phyloP scores from a whole-genome alignment of 2,113 vertebrate genomes.

The Periophthalmus modestus region DNA sequence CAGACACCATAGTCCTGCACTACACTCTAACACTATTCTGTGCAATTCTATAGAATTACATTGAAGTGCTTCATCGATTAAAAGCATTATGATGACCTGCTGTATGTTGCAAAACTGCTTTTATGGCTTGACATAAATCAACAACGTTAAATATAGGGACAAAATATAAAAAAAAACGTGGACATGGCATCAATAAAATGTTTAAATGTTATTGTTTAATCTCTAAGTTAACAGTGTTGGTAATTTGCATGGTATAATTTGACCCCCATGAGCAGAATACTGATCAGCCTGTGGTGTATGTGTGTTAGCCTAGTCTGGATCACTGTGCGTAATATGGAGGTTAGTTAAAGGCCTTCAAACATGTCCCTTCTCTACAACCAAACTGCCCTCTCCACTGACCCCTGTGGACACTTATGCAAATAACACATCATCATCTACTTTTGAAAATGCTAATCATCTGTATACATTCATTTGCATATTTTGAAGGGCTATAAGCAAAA shows the following conservation, averaged over 20 bases:
- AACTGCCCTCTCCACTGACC: slow-evolving; percentile 25
- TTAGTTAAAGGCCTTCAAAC: not conserved
- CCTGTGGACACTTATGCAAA: slow-evolving; percentile 46
- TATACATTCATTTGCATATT: not conserved
- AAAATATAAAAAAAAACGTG: not conserved
- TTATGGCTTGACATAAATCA: not conserved
- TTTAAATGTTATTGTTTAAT: not conserved
- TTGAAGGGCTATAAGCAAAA: not conserved
- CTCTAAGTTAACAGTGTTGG: not conserved
- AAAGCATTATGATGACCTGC: too few relatives aligned
- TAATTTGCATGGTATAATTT: not conserved
- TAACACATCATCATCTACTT: slow-evolving; percentile 52
- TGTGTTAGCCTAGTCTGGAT: not conserved
- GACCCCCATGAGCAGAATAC: not conserved
- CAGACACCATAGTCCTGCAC: not conserved
- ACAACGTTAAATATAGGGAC: not conserved
- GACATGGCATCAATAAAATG: too few relatives aligned
- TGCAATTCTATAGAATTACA: not conserved
- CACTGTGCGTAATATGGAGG: not conserved
- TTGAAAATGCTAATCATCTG: slow-evolving; percentile 22
- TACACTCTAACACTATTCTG: not conserved
- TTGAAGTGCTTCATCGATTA: too few relatives aligned
- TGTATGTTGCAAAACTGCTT: too few relatives aligned
- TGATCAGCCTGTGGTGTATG: not conserved
- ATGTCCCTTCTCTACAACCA: slow-evolving; percentile 12